Percentiles rank a stretch among this genome's conserved stretches.
Evolutionary conservation across 2,113 vertebrate genomes (phyloP).

Genomic region (Uropsilus gracilis): DNA sequence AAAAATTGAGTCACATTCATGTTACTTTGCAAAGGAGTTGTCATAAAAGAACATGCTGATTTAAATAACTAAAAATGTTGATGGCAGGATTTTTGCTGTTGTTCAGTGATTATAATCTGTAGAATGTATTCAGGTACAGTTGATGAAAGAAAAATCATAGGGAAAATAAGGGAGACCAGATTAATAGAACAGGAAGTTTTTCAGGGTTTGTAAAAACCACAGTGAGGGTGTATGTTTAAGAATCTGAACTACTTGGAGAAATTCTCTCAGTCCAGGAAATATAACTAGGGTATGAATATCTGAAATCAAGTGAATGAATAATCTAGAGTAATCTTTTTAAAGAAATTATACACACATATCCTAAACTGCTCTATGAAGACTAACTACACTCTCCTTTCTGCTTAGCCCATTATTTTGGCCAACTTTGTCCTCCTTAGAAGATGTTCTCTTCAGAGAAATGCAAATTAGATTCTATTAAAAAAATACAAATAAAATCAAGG

Average conservation of each 20-base stretch:
- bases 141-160: not conserved
- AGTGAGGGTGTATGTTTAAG: not conserved
- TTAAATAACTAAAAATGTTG: not conserved
- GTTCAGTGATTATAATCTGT: not conserved
- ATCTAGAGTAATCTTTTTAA: not conserved
- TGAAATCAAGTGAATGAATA: not conserved
- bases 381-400: not conserved
- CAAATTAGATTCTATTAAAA: not conserved
- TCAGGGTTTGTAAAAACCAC: not conserved
- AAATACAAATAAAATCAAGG: conserved; percentile 32
- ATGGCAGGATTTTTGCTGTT: not conserved
- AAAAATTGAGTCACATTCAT: not conserved
- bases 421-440: not conserved
- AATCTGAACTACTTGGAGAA: not conserved
- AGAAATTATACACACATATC: not conserved
- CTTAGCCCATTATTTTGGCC: not conserved
- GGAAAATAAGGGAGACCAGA: not conserved
- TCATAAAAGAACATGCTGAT: not conserved
- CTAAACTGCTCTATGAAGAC: not conserved
- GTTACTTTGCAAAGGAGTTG: not conserved
- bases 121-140: conserved; percentile 1
- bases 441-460: conserved; percentile 14
- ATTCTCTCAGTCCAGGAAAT: not conserved
- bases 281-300: not conserved
- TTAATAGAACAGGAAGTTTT: not conserved